Conservation (phyloP, 2,113 vertebrate genomes). For the Triplophysa rosa region DNA sequence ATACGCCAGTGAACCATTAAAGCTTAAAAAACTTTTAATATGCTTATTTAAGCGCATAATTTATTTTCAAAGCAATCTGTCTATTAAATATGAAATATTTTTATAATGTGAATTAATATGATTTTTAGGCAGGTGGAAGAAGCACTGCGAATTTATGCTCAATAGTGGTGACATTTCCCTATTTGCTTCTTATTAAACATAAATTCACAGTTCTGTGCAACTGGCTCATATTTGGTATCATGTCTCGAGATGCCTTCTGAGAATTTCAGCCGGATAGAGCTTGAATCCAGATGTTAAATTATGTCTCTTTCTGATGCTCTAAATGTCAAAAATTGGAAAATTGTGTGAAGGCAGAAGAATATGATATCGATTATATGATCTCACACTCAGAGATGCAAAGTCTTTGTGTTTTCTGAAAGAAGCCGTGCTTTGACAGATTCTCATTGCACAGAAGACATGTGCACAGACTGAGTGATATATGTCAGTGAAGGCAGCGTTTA, state of each 20-base stretch:
- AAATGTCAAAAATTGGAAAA: background rate
- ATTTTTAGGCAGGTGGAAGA: background rate
- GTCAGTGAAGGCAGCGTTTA: background rate
- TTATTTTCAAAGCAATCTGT: too few relatives aligned
- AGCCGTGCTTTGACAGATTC: slow-evolving; percentile 1
- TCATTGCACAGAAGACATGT: background rate
- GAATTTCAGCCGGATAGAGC: background rate
- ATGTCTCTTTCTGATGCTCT: slow-evolving; percentile 5
- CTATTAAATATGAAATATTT: too few relatives aligned
- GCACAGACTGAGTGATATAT: background rate
- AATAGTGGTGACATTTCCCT: background rate
- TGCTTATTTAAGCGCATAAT: too few relatives aligned
- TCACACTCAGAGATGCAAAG: slow-evolving; percentile 10
- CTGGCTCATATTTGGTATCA: background rate
- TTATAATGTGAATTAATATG: too few relatives aligned
- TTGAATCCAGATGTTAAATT: slow-evolving; percentile 30
- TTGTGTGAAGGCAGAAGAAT: background rate
- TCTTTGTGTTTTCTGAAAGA: slow-evolving; percentile 1
- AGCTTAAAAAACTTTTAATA: background rate
- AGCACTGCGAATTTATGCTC: background rate
- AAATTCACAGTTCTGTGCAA: background rate
- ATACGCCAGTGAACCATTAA: background rate
- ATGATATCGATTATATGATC: slow-evolving; percentile 5
- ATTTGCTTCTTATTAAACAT: background rate
- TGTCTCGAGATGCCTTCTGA: background rate